Evolutionary conservation across 2,797 vertebrate genomes (phyloP).

Genomic region (Rachycentron canadum): DNA sequence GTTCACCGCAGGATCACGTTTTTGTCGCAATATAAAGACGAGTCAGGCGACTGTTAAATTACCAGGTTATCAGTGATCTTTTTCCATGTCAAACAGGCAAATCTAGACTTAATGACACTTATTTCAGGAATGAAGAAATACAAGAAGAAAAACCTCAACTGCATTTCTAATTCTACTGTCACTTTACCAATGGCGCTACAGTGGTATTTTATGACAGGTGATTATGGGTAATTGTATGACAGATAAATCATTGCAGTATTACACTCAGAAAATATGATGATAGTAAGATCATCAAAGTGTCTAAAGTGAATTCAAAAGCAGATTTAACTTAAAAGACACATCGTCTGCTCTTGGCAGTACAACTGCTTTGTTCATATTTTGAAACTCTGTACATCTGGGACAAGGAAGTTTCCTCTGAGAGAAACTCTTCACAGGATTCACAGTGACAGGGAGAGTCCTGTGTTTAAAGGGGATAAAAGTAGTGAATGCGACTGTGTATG

Average conservation of each 20-base stretch:
- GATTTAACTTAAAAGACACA: not conserved
- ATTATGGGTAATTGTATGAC: not conserved
- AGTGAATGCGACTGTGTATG: not conserved
- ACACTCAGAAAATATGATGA: not conserved
- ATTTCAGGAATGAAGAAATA: not conserved
- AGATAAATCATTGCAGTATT: not conserved
- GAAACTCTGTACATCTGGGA: not conserved
- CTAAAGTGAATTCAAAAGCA: slow-evolving; percentile 2
- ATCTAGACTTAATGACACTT: not conserved
- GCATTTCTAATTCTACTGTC: not conserved
- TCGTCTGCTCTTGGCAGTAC: not conserved
- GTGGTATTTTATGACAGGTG: not conserved
- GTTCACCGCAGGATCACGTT: not conserved
- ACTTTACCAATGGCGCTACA: not conserved
- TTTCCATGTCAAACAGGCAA: not conserved
- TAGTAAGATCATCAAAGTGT: not conserved
- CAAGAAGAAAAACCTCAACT: not conserved
- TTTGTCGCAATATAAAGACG: not conserved
- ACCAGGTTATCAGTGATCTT: not conserved
- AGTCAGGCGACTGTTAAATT: not conserved
- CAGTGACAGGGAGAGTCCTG: not conserved
- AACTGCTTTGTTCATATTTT: not conserved
- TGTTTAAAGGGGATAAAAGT: not conserved
- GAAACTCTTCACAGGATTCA: not conserved
- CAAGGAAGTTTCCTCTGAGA: not conserved